Evolutionary conservation across 2,113 vertebrate species (phyloP).

Genomic region (Ginglymostoma cirratum): DNA sequence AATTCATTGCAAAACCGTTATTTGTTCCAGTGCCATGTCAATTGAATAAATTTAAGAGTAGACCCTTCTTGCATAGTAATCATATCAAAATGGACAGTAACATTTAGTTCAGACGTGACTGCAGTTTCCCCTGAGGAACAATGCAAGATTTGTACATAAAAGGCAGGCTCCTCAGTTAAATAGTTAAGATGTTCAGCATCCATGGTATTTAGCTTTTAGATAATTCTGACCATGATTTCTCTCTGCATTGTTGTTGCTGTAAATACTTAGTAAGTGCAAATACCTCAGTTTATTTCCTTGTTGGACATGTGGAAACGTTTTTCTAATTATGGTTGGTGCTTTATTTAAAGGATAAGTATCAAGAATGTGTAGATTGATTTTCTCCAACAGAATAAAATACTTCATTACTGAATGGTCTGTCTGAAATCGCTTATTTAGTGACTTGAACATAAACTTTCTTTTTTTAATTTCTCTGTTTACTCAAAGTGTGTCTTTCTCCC

Average conservation of each 20-base stretch:
- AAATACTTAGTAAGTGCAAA: conserved; percentile 17
- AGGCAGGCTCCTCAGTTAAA: not conserved
- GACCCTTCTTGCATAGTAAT: not conserved
- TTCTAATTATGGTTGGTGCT: conserved; percentile 1
- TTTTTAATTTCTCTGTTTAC: not conserved
- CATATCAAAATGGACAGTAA: not conserved
- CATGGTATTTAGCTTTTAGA: not conserved
- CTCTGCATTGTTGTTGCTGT: not conserved
- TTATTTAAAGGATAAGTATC: not conserved
- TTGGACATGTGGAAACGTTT: not conserved
- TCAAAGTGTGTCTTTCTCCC: not conserved
- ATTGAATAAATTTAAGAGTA: not conserved
- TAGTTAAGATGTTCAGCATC: not conserved
- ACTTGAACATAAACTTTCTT: not conserved
- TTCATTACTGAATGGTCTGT: not conserved
- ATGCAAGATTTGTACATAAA: not conserved
- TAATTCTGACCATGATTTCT: not conserved
- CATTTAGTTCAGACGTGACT: not conserved
- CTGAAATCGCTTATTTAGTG: not conserved
- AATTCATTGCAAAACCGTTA: not conserved
- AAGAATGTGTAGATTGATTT: not conserved
- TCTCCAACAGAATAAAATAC: not conserved
- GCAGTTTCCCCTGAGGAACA: not conserved
- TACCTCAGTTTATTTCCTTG: not conserved
- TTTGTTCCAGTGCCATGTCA: not conserved